Evolutionary conservation across 2,888 invertebrate species (phyloP).

Genomic region (Drosophila macrothrix): DNA sequence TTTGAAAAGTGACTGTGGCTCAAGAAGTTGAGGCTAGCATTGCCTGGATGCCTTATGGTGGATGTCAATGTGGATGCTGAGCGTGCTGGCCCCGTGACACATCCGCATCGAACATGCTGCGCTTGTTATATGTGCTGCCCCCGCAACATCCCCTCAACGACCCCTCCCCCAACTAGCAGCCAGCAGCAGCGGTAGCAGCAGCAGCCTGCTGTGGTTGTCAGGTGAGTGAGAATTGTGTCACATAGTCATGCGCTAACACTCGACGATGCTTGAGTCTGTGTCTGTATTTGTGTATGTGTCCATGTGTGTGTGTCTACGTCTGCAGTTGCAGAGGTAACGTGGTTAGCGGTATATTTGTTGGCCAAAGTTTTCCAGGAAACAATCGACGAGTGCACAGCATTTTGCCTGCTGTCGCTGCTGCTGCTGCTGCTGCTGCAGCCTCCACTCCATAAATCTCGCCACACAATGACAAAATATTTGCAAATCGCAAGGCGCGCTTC

Average conservation of each 20-base stretch:
- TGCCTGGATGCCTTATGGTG: conserved; percentile 21
- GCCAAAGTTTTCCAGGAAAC: conserved; percentile 75
- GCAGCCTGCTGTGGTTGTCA: conserved; percentile 64
- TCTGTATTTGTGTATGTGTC: neutral
- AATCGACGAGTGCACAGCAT: conserved; percentile 69
- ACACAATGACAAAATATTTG: conserved; percentile 84
- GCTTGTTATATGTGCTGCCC: conserved; percentile 58
- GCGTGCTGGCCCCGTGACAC: conserved; percentile 78
- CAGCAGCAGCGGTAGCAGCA: conserved; percentile 28
- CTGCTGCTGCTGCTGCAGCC: conserved; percentile 52
- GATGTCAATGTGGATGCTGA: conserved; percentile 42
- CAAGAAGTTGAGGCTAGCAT: conserved; percentile 5
- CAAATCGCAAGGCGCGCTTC: conserved; percentile 83
- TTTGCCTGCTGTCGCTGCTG: conserved; percentile 50
- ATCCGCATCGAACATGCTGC: conserved; percentile 74
- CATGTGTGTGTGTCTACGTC: conserved; percentile 37
- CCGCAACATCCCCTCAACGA: conserved; percentile 37
- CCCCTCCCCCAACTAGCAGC: neutral
- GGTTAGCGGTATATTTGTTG: conserved; percentile 65
- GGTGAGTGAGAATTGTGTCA: conserved; percentile 84
- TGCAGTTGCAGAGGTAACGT: conserved; percentile 46
- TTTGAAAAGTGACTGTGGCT: conserved; percentile 33
- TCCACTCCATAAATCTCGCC: conserved; percentile 83
- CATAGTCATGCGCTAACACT: conserved; percentile 78
- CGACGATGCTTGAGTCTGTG: conserved; percentile 33